Evolutionary conservation across 2,888 invertebrate species (phyloP), one percentile per base, ranked within the genome.

Genomic region (Brachypalpus laphriformis): DNA sequence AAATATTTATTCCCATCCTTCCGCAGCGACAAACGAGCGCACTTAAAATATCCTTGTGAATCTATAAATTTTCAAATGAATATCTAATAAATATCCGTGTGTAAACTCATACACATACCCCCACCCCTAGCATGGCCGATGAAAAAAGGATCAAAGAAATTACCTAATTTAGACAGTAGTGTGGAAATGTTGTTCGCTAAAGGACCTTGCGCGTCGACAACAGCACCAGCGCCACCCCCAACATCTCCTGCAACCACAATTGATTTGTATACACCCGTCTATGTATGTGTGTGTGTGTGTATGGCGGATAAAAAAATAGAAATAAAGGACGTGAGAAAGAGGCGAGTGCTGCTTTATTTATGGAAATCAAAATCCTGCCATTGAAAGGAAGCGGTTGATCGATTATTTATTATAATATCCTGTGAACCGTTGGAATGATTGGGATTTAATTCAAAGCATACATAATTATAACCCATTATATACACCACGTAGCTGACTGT

Each of bases 391-490:
- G 42, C 25, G 66, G 37, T 68, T 75, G 61, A 75, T 81, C 75
- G 81, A 81, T 81, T 81, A 75, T 75, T 81, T 47, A 68, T 81
- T 56, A 68, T 45, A 75, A 75, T 68, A 56, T 63, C 61, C 68
- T 81, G 34, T 28, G 28, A 56, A 75, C 18, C 34, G 18, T 51
- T 65, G 57, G n/a, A 56, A 59, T 57, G 51, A 68, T 51, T 47
- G 37, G 25, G 5, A 68, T 68, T 57, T 57, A 49, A 59, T 59
- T 22, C 42, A 31, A 51, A 18, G 22, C 14, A 14, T 14, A 61
- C 31, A 68, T 42, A 51, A 51, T 61, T 51, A 76, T 68, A 18
- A 28, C 49, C 56, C 40, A 66, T 57, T 42, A 68, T 54, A 47
- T 7, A 47, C 11, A 14, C n/a, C 25, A 14, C 14, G 9, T 14